Evolutionary conservation across 2,797 vertebrate genomes (phyloP).

Genomic region (Crenichthys baileyi): DNA sequence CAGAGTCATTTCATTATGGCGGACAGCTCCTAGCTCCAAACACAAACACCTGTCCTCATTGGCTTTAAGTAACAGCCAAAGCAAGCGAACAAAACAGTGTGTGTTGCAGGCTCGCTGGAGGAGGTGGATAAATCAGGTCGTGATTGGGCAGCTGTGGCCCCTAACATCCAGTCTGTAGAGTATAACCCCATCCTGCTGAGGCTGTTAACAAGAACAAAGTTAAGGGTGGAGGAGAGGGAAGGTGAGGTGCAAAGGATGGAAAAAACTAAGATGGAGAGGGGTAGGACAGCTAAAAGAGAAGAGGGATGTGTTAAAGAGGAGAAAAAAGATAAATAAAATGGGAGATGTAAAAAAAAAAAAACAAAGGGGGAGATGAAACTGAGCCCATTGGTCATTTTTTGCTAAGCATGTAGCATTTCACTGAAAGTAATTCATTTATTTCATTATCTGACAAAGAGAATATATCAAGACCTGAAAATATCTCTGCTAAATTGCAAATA

Average conservation of each 20-base stretch:
- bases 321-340: not conserved
- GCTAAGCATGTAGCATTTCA: conserved; percentile 30
- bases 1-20: conserved; percentile 68
- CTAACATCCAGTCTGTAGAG: conserved; percentile 60
- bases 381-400: conserved; percentile 7
- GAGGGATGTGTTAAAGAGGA: conserved; percentile 6
- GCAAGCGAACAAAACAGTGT: conserved; percentile 63
- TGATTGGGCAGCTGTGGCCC: conserved; percentile 79
- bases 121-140: conserved; percentile 75
- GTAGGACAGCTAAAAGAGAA: conserved; percentile 6
- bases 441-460: not conserved
- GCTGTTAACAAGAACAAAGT: conserved; percentile 69
- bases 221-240: conserved; percentile 22
- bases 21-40: conserved; percentile 69
- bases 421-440: conserved; percentile 24
- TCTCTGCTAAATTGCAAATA: not conserved
- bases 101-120: conserved; percentile 61
- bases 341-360: not conserved
- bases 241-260: not conserved
- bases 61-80: conserved; percentile 69
- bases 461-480: not conserved
- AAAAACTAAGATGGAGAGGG: conserved; percentile 13
- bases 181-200: conserved; percentile 68
- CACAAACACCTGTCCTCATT: conserved; percentile 68
- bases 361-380: not conserved